Evolutionary conservation across 2,797 vertebrate species (phyloP).

Genomic region (Chelon auratus): DNA sequence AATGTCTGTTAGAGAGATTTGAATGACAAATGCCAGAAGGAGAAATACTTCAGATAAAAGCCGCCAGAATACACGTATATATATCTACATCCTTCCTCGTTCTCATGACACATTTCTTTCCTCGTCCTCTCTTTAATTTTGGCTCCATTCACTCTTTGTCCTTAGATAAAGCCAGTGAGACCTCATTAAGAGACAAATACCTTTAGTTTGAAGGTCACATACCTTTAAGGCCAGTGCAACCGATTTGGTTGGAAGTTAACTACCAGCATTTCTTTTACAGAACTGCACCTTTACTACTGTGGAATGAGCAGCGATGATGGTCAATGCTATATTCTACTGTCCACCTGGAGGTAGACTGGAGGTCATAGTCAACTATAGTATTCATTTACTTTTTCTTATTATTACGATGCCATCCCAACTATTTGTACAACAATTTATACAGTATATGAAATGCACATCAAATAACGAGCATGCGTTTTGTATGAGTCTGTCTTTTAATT

Average conservation of each 20-base stretch:
- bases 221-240: background rate
- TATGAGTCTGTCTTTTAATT: too few relatives aligned
- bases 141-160: background rate
- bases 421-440: too few relatives aligned
- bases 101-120: background rate
- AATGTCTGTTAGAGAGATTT: constrained; percentile 2
- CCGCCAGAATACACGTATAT: background rate
- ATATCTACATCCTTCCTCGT: background rate
- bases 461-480: too few relatives aligned
- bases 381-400: too few relatives aligned
- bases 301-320: background rate
- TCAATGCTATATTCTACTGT: background rate
- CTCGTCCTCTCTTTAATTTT: background rate
- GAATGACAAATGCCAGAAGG: constrained; percentile 16
- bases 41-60: background rate
- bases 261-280: background rate
- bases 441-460: too few relatives aligned
- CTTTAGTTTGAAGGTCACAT: background rate
- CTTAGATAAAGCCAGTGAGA: background rate
- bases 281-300: background rate
- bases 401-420: too few relatives aligned
- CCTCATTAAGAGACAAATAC: constrained; percentile 1
- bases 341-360: background rate
- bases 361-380: too few relatives aligned
- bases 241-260: background rate